These are phyloP conservation scores for Silurus aristotelis DNA, from an alignment of 2,797 vertebrate species.

Conservation along the genomic window DNA sequence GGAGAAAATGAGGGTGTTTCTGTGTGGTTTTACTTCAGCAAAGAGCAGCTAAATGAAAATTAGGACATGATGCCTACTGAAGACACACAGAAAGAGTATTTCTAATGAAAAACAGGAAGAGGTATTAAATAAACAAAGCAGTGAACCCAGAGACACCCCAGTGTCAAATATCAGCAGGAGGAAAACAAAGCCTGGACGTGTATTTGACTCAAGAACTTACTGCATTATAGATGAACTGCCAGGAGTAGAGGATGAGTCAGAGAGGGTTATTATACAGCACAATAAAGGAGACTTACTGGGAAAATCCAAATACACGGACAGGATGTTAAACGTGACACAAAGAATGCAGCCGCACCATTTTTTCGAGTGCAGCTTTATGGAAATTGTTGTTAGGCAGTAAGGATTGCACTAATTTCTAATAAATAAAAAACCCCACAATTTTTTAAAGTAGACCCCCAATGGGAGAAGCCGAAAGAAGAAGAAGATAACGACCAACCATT, in stretches of 20 bases:
- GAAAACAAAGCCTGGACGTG: not conserved
- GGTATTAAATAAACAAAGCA: not conserved
- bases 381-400: not conserved
- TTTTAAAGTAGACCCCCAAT: no score
- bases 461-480: no score
- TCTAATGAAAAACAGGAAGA: not conserved
- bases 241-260: not conserved
- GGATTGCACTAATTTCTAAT: not conserved
- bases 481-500: no score
- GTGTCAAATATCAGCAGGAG: constrained; percentile 19
- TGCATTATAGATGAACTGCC: constrained; percentile 3
- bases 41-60: not conserved
- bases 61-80: not conserved
- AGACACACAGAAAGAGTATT: not conserved
- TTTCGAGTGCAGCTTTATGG: not conserved
- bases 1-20: not conserved
- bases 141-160: not conserved
- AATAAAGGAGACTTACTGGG: not conserved
- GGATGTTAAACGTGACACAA: not conserved
- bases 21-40: not conserved
- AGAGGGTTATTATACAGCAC: not conserved
- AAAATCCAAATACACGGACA: constrained; percentile 8
- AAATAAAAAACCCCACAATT: no score
- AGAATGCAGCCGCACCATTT: constrained; percentile 10
- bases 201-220: not conserved